phyloP scores from a whole-genome alignment of 2,888 invertebrate species.

The Euspilapteryx auroguttella region DNA sequence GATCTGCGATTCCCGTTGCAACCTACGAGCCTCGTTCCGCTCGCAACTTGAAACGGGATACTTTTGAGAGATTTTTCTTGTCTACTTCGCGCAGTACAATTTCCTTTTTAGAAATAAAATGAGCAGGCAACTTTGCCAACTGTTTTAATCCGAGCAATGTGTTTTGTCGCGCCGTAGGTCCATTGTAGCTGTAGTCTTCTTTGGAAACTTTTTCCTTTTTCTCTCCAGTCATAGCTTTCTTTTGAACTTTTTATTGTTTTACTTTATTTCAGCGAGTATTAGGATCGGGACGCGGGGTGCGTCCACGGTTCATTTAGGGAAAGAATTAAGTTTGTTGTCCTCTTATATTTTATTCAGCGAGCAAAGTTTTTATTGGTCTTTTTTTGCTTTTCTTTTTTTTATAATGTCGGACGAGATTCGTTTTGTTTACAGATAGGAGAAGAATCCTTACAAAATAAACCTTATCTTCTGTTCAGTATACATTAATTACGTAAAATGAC shows the following conservation, averaged over 20 bases:
- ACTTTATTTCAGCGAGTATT: slow-evolving; percentile 35
- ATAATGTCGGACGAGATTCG: too few relatives aligned
- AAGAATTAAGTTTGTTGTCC: slow-evolving; percentile 36
- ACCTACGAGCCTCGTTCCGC: too few relatives aligned
- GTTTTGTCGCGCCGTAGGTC: slow-evolving; percentile 41
- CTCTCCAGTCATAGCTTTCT: slow-evolving; percentile 8
- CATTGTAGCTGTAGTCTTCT: slow-evolving; percentile 27
- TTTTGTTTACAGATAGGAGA: too few relatives aligned
- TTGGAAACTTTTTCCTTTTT: slow-evolving; percentile 28
- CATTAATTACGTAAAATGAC: too few relatives aligned
- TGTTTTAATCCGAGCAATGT: slow-evolving; percentile 45
- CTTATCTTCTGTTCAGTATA: too few relatives aligned
- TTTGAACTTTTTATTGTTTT: slow-evolving; percentile 27
- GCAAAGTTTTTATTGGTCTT: slow-evolving; percentile 45
- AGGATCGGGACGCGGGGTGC: too few relatives aligned
- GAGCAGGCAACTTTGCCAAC: slow-evolving; percentile 12
- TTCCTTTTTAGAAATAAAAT: slow-evolving; percentile 6
- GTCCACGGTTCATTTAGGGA: slow-evolving; percentile 21
- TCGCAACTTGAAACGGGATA: too few relatives aligned
- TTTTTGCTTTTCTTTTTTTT: slow-evolving; percentile 15
- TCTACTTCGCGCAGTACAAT: slow-evolving; percentile 8
- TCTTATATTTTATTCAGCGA: slow-evolving; percentile 45
- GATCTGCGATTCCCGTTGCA: too few relatives aligned
- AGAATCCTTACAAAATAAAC: too few relatives aligned
- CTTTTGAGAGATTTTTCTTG: slow-evolving; percentile 16